phyloP scores from a whole-genome alignment of 1,140 invertebrate species.

The Drosophila ambigua region DNA sequence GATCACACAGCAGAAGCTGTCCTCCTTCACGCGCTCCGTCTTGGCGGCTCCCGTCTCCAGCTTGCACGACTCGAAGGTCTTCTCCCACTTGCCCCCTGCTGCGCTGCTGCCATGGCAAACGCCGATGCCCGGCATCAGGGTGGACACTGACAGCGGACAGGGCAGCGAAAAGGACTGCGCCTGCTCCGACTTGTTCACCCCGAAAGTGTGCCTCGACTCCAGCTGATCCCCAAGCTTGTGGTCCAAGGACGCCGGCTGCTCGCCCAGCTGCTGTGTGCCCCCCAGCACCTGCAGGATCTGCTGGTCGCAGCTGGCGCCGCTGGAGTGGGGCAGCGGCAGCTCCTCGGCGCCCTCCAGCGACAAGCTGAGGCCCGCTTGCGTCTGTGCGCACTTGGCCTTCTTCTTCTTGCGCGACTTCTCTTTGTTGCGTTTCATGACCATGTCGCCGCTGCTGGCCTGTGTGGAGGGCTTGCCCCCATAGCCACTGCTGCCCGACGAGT shows the following conservation, averaged over 20 bases:
- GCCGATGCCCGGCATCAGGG: neutral
- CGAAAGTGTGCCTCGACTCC: constrained; percentile 7
- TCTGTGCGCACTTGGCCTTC: constrained; percentile 69
- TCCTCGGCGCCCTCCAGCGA: constrained; percentile 44
- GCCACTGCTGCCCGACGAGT: constrained; percentile 91
- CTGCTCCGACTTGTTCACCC: constrained; percentile 42
- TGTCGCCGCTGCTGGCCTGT: constrained; percentile 84
- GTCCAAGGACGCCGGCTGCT: constrained; percentile 13
- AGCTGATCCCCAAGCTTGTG: neutral
- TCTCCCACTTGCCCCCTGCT: constrained; percentile 51
- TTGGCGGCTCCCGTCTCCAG: constrained; percentile 37
- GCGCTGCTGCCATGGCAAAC: constrained; percentile 2
- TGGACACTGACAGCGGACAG: constrained; percentile 33
- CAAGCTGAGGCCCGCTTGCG: constrained; percentile 9
- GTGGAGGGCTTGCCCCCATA: constrained; percentile 88
- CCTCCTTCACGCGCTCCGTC: constrained; percentile 84
- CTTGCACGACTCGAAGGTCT: constrained; percentile 62
- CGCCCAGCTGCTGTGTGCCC: constrained; percentile 27
- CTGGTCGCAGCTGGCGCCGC: constrained; percentile 7
- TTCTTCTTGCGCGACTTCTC: constrained; percentile 85
- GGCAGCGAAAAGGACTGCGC: constrained; percentile 47
- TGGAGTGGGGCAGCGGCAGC: constrained; percentile 2
- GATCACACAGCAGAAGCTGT: constrained; percentile 91
- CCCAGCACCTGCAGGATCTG: constrained; percentile 21
- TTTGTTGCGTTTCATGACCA: constrained; percentile 84